Conservation (phyloP, 1,140 invertebrate species). For the Drosophila tani region DNA sequence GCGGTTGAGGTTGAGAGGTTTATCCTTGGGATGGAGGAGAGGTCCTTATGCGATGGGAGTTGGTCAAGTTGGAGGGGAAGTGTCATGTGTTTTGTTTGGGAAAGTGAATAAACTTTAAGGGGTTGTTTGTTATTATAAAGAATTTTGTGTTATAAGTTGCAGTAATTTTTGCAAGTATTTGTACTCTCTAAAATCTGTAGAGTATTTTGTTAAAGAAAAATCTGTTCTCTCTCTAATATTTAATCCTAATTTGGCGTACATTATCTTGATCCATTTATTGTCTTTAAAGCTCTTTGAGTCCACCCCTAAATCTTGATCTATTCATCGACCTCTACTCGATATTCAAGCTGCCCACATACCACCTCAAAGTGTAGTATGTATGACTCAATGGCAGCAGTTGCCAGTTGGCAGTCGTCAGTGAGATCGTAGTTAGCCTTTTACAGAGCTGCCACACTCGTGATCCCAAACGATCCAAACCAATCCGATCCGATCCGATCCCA, state of each 20-base stretch:
- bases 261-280: not conserved
- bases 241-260: not conserved
- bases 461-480: constrained; percentile 4
- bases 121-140: not conserved
- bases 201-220: not conserved
- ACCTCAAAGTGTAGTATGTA: not conserved
- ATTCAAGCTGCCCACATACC: constrained; percentile 23
- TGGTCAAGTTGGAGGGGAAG: not conserved
- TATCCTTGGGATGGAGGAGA: not conserved
- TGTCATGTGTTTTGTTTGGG: not conserved
- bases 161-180: too few species aligned
- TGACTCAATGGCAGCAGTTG: constrained; percentile 26
- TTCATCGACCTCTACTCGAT: not conserved
- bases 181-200: not conserved
- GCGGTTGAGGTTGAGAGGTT: not conserved
- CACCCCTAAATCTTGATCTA: not conserved
- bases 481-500: constrained; percentile 9
- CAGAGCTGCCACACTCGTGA: constrained; percentile 19
- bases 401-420: not conserved
- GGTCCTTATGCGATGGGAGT: not conserved
- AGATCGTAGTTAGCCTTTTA: constrained; percentile 58
- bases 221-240: not conserved
- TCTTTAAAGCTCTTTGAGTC: not conserved
- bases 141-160: too few species aligned
- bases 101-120: not conserved